Evolutionary conservation across 2,113 vertebrate species (phyloP).

Genomic region (Neotragus moschatus): DNA sequence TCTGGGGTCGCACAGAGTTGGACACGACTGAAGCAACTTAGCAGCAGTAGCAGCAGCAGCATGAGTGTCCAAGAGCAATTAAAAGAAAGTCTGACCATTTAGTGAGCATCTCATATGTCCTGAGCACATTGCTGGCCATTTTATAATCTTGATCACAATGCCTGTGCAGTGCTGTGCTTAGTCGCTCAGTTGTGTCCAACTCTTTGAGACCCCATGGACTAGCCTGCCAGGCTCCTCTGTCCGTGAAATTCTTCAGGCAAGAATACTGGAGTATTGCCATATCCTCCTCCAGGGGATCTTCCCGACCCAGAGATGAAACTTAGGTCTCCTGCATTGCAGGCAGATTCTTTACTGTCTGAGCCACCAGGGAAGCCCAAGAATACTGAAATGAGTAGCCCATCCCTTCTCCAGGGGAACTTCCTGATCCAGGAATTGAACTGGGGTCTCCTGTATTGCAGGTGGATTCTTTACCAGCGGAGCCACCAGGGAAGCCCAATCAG

Average conservation of each 20-base stretch:
- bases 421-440: neutral
- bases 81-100: neutral
- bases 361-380: neutral
- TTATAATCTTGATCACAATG: neutral
- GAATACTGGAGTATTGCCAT: neutral
- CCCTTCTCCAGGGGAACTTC: neutral
- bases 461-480: neutral
- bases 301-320: neutral
- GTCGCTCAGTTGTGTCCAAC: neutral
- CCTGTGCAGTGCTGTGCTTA: neutral
- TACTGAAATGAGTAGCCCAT: neutral
- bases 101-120: neutral
- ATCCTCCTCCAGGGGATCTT: neutral
- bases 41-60: too few species aligned
- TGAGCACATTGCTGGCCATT: neutral
- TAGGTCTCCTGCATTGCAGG: neutral
- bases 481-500: neutral
- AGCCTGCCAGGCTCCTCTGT: neutral
- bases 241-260: neutral
- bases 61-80: neutral
- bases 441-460: neutral
- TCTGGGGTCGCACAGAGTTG: too few species aligned
- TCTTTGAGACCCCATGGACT: neutral
- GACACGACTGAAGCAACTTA: too few species aligned
- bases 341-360: neutral